Evolutionary conservation across 2,797 vertebrate species (phyloP).

Genomic region (Enteromius argenteus): DNA sequence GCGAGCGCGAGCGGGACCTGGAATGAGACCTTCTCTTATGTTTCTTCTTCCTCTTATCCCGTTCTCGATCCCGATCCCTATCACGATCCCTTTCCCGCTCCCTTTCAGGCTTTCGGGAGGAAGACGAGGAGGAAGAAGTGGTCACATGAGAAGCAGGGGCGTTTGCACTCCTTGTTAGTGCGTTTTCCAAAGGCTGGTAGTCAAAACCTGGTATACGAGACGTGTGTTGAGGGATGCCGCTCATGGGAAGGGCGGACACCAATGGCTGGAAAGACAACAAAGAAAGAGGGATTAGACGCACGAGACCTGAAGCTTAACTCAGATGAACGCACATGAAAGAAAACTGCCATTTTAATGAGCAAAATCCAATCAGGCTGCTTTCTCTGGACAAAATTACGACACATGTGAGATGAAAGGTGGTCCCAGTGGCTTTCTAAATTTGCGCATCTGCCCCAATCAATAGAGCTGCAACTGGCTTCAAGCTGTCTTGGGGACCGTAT

Average conservation of each 20-base stretch:
- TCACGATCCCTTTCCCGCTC: conserved; percentile 58
- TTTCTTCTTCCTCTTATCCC: conserved; percentile 93
- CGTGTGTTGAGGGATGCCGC: conserved; percentile 57
- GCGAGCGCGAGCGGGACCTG: conserved; percentile 83
- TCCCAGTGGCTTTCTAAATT: conserved; percentile 52
- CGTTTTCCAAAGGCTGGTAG: conserved; percentile 45
- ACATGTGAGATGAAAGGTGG: conserved; percentile 48
- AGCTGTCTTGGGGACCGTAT: conserved; percentile 5
- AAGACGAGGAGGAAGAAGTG: conserved; percentile 55
- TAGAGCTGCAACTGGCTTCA: conserved; percentile 47
- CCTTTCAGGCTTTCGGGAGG: conserved; percentile 56
- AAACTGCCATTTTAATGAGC: conserved; percentile 41
- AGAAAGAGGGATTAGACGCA: conserved; percentile 33
- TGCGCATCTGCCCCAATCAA: conserved; percentile 61
- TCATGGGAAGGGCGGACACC: conserved; percentile 49
- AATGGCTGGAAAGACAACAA: conserved; percentile 64
- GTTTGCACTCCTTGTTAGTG: conserved; percentile 61
- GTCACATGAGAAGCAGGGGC: conserved; percentile 41
- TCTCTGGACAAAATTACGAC: conserved; percentile 39
- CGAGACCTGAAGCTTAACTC: not conserved
- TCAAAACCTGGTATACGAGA: conserved; percentile 52
- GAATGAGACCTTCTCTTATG: conserved; percentile 90
- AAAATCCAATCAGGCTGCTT: conserved; percentile 44
- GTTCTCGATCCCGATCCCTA: conserved; percentile 48
- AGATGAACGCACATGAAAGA: conserved; percentile 23